Evolutionary conservation across 1,140 invertebrate species (phyloP), one percentile per base, ranked within the genome.

Genomic region (Brachionus plicatilis): DNA sequence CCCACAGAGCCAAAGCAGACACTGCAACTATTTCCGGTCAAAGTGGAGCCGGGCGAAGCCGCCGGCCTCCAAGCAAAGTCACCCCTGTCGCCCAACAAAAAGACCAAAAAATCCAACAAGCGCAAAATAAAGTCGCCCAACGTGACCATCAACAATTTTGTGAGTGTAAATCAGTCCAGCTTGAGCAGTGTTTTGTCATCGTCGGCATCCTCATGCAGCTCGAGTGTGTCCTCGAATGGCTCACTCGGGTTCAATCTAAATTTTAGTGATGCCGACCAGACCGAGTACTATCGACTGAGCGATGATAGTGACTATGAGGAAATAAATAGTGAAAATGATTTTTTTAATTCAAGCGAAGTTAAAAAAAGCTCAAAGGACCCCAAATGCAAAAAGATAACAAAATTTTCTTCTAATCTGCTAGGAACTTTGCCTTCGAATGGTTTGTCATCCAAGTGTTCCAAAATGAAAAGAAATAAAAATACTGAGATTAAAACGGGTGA

Each of bases 231-330:
- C 17, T 72, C 68, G 68, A 41, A 17, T 43, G 68, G 68, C 8
- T 41, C 68, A 41, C 41, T 43, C 17, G 33, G 27, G 2, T 72
- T 72, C 41, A 17, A 14, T 45, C 17, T 60, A 8, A 60, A 72
- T 41, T 43, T 37, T 17, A 72, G 43, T n/a, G 37, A 68, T 3
- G 11, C n/a, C 27, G 66, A 72, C n/a, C 68, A 72, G 43, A 72
- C 29, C 33, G 68, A 72, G 9, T 72, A 72, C 17, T 72, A 72
- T 43, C 33, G 68, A 20, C 41, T 72, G 7, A 72, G 68, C 37
- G 68, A 72, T 20, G 68, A 72, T 20, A 72, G 68, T 9, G 68
- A 72, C 17, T 72, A 24, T 72, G 66, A 68, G 12, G 68, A 72
- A 45, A 43, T 72, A 43, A 43, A 72, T 43, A 43, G 17, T 72